Conservation (phyloP, 2,113 vertebrate species). For the Uria aalge region DNA sequence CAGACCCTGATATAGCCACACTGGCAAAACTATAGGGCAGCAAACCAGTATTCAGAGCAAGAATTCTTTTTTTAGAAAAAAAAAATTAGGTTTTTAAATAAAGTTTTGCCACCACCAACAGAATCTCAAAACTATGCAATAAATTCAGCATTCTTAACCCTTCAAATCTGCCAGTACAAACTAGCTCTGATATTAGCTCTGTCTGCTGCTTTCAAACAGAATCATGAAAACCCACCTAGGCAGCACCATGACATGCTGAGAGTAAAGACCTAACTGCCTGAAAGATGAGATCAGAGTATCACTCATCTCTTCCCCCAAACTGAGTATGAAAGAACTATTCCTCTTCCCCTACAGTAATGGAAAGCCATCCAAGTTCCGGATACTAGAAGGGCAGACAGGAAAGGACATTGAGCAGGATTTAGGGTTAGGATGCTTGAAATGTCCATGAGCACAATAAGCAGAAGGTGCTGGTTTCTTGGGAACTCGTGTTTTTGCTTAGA, state of each 20-base stretch:
- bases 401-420: neutral
- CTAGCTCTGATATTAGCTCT: neutral
- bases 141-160: neutral
- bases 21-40: neutral
- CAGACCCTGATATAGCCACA: neutral
- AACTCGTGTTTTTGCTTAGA: neutral
- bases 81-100: neutral
- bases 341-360: neutral
- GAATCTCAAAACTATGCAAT: neutral
- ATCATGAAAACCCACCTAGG: neutral
- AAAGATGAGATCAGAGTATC: neutral
- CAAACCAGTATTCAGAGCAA: neutral
- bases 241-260: neutral
- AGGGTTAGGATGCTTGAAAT: neutral
- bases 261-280: neutral
- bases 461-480: neutral
- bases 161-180: neutral
- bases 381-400: neutral
- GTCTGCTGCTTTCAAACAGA: neutral
- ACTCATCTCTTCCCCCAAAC: neutral
- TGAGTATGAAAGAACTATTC: neutral
- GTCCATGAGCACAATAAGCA: neutral
- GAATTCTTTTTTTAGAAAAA: neutral
- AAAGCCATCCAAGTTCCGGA: neutral
- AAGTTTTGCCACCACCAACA: neutral